These are phyloP conservation scores for Takifugu rubripes DNA, from an alignment of 2,797 vertebrate species.

Conservation along the genomic window DNA sequence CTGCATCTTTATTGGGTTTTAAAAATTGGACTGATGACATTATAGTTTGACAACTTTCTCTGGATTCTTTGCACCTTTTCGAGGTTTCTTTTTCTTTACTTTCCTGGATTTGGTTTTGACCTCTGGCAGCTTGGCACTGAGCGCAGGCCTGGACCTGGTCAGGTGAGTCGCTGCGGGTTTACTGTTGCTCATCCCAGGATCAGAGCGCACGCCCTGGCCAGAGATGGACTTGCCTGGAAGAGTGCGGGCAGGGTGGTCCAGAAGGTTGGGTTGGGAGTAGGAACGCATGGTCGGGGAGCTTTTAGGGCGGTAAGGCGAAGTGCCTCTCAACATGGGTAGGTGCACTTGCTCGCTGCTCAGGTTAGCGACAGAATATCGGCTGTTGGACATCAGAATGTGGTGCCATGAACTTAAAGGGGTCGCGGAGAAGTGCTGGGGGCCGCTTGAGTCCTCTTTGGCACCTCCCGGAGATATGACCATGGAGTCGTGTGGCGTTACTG, in stretches of 20 bases:
- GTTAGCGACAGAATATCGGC: slow-evolving; percentile 72
- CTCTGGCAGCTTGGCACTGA: slow-evolving; percentile 47
- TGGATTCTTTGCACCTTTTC: slow-evolving; percentile 45
- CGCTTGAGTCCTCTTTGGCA: slow-evolving; percentile 67
- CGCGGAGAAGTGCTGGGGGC: slow-evolving; percentile 74
- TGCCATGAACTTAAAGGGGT: slow-evolving; percentile 82
- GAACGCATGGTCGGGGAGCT: slow-evolving; percentile 68
- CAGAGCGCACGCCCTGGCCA: slow-evolving; percentile 55
- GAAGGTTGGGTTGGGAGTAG: slow-evolving; percentile 76
- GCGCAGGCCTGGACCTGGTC: slow-evolving; percentile 75
- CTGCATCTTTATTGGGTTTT: no score
- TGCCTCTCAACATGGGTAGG: slow-evolving; percentile 58
- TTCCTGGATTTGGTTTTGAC: slow-evolving; percentile 60
- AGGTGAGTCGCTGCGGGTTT: slow-evolving; percentile 62
- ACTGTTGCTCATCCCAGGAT: slow-evolving; percentile 52
- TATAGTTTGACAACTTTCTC: slow-evolving; percentile 11
- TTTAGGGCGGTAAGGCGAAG: slow-evolving; percentile 37
- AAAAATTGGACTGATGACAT: no score
- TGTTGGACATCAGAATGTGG: slow-evolving; percentile 75
- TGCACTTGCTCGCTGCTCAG: slow-evolving; percentile 69
- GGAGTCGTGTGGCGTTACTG: slow-evolving; percentile 75
- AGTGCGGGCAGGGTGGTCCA: slow-evolving; percentile 37
- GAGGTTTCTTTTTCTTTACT: slow-evolving; percentile 70
- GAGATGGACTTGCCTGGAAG: slow-evolving; percentile 57
- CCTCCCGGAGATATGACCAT: slow-evolving; percentile 75